A percentile compares a stretch with the other conserved stretches of the same genome.
These are phyloP conservation scores for Rhagonycha lutea DNA, from an alignment of 2,888 invertebrate species.

Conservation along the genomic window DNA sequence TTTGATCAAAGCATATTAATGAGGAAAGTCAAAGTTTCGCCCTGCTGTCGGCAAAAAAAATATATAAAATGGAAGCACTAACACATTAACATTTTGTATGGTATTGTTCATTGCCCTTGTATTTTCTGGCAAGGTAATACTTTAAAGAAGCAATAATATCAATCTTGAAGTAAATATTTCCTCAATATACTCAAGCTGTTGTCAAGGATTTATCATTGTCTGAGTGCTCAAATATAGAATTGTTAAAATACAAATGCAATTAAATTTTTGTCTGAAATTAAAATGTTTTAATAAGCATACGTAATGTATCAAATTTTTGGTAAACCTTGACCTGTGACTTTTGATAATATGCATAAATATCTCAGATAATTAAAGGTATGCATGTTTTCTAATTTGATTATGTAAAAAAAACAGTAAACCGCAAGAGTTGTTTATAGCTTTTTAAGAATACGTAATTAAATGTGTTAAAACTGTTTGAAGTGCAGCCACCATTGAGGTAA, in stretches of 20 bases:
- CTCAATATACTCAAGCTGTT: background rate
- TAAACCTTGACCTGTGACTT: background rate
- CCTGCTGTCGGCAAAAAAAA: background rate
- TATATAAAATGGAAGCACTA: background rate
- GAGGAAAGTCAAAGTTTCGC: background rate
- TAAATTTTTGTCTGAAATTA: background rate
- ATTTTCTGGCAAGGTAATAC: conserved; percentile 5
- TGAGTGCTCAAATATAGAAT: background rate
- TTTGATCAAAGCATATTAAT: background rate
- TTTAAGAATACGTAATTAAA: background rate
- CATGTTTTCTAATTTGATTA: background rate
- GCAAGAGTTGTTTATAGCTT: background rate
- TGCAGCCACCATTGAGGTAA: background rate
- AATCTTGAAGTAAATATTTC: background rate
- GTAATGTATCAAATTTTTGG: background rate
- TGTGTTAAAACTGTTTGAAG: background rate
- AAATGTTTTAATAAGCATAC: background rate
- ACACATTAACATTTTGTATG: conserved; percentile 4
- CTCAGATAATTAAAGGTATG: background rate
- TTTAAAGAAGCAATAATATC: conserved; percentile 6
- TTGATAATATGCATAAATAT: background rate
- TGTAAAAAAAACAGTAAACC: background rate
- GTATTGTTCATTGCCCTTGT: conserved; percentile 16
- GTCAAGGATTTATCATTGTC: background rate
- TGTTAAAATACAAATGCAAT: background rate